phyloP scores from a whole-genome alignment of 2,888 invertebrate species.

The Limenitis camilla region DNA sequence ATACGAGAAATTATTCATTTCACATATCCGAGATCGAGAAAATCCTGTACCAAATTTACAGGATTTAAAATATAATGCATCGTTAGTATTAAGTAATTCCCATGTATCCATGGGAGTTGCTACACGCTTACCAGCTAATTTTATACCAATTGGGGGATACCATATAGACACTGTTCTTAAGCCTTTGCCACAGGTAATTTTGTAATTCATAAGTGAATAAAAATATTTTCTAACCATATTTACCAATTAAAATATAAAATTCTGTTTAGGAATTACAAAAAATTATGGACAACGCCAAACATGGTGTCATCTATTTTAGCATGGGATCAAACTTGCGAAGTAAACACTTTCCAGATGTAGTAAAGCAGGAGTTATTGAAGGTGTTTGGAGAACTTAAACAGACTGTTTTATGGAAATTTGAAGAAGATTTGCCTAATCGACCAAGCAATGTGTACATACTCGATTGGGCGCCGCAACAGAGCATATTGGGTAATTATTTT shows the following conservation, averaged over 20 bases:
- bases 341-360: constrained; percentile 39
- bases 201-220: no score
- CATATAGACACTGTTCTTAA: constrained; percentile 30
- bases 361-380: constrained; percentile 37
- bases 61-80: constrained; percentile 21
- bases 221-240: no score
- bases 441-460: constrained; percentile 56
- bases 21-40: constrained; percentile 13
- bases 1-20: constrained; percentile 15
- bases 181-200: constrained; percentile 31
- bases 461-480: constrained; percentile 56
- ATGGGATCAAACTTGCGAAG: constrained; percentile 56
- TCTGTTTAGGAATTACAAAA: constrained; percentile 43
- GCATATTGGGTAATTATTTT: constrained; percentile 38
- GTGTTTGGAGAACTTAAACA: constrained; percentile 52
- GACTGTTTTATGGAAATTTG: constrained; percentile 57
- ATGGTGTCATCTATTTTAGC: constrained; percentile 63
- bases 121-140: constrained; percentile 37
- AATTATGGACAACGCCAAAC: constrained; percentile 44
- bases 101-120: constrained; percentile 43
- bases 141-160: constrained; percentile 30
- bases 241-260: no score
- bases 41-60: constrained; percentile 14
- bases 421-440: constrained; percentile 32
- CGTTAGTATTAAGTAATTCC: constrained; percentile 35